Evolutionary conservation across 2,888 invertebrate genomes (phyloP).

Genomic region (Eupithecia inturbata): DNA sequence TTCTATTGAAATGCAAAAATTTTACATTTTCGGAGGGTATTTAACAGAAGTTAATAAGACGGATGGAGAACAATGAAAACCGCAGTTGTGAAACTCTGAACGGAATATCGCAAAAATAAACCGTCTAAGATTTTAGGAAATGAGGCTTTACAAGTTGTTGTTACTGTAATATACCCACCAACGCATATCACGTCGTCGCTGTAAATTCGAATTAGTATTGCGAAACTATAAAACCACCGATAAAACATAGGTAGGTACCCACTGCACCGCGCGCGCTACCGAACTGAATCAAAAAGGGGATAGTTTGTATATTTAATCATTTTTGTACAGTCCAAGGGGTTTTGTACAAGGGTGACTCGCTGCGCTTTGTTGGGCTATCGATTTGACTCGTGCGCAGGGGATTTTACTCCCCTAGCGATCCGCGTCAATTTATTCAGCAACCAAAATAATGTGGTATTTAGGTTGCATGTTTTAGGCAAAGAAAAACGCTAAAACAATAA

Average conservation of each 20-base stretch:
- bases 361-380: slow-evolving; percentile 66
- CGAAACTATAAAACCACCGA: slow-evolving; percentile 76
- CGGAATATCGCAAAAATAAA: not conserved
- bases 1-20: not conserved
- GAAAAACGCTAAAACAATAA: not conserved
- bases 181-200: slow-evolving; percentile 73
- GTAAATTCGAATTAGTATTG: slow-evolving; percentile 75
- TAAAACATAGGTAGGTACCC: slow-evolving; percentile 62
- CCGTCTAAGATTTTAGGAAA: not conserved
- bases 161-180: slow-evolving; percentile 65
- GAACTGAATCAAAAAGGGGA: slow-evolving; percentile 47
- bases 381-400: slow-evolving; percentile 76
- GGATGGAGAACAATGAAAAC: not conserved
- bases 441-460: not conserved
- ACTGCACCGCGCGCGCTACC: slow-evolving; percentile 55
- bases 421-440: not conserved
- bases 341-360: slow-evolving; percentile 51
- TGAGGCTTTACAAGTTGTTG: slow-evolving; percentile 30
- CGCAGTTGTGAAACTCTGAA: not conserved
- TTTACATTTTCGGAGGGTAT: not conserved
- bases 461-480: not conserved
- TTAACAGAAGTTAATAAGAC: not conserved
- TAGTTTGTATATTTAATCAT: slow-evolving; percentile 28
- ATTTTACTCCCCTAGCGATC: slow-evolving; percentile 40
- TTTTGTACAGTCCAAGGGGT: slow-evolving; percentile 8